Percentiles rank a stretch among this genome's conserved stretches.
Conservation (phyloP, 2,888 invertebrate genomes). For the Scelioninae gen. 1 region DNA sequence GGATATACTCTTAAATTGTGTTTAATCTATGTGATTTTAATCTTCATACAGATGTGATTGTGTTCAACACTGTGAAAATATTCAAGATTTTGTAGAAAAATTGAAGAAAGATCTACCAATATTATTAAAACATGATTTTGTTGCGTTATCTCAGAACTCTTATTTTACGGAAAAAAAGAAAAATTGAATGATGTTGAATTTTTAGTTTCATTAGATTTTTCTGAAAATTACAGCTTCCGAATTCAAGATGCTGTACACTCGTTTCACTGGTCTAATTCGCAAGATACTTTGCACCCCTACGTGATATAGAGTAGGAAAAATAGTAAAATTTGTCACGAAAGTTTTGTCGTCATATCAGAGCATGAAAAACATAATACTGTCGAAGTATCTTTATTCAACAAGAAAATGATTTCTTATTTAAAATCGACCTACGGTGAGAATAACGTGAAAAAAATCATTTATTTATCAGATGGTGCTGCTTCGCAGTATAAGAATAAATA, state of each 20-base stretch:
- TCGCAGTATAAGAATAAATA: slow-evolving; percentile 19
- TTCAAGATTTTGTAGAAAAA: background rate
- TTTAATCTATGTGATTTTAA: too few relatives aligned
- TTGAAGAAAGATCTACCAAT: background rate
- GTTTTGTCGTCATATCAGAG: slow-evolving; percentile 16
- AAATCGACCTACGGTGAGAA: background rate
- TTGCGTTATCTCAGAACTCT: background rate
- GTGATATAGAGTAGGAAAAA: slow-evolving; percentile 14
- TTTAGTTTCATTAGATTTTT: slow-evolving; percentile 6
- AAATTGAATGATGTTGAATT: background rate
- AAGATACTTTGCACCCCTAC: slow-evolving; percentile 9
- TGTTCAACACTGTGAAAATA: background rate
- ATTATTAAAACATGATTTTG: slow-evolving; percentile 1
- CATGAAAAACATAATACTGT: slow-evolving; percentile 30
- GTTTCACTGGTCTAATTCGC: slow-evolving; percentile 14
- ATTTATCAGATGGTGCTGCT: slow-evolving; percentile 21
- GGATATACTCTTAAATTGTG: too few relatives aligned
- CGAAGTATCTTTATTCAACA: slow-evolving; percentile 1
- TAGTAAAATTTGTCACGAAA: background rate
- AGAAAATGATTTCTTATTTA: slow-evolving; percentile 11
- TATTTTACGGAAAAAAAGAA: background rate
- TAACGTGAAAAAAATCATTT: slow-evolving; percentile 15
- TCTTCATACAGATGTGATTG: background rate
- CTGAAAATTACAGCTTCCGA: slow-evolving; percentile 14
- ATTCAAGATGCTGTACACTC: slow-evolving; percentile 14